Percentiles rank a stretch among this genome's conserved stretches.
Evolutionary conservation across 2,797 vertebrate genomes (phyloP).

Genomic region (Labroides dimidiatus): DNA sequence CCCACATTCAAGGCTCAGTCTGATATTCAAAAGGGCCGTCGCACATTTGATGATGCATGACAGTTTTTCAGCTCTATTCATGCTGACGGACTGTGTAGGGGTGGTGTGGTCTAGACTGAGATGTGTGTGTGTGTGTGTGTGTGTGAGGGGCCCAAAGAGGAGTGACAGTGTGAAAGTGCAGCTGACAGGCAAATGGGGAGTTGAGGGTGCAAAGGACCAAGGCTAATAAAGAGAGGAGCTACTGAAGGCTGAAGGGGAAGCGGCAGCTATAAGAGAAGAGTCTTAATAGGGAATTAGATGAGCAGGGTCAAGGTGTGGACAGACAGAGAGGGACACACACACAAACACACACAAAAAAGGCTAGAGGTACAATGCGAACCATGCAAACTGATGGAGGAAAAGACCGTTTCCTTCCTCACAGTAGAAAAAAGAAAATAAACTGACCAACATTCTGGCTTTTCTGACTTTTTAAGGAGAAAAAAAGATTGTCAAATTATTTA

Average conservation of each 20-base stretch:
- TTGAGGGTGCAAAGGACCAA: slow-evolving; percentile 45
- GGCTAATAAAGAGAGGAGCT: slow-evolving; percentile 43
- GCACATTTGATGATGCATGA: slow-evolving; percentile 76
- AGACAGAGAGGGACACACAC: not conserved
- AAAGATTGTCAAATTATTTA: not conserved
- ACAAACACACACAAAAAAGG: not conserved
- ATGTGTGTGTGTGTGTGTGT: slow-evolving; percentile 39
- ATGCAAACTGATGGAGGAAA: slow-evolving; percentile 16
- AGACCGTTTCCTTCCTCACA: not conserved
- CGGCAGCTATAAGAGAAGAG: slow-evolving; percentile 26
- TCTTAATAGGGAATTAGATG: slow-evolving; percentile 42
- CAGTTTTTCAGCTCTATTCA: slow-evolving; percentile 74
- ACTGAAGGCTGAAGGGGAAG: slow-evolving; percentile 36
- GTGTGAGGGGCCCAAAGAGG: slow-evolving; percentile 49
- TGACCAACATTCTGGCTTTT: not conserved
- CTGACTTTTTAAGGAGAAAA: not conserved
- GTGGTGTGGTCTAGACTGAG: slow-evolving; percentile 63
- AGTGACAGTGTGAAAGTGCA: slow-evolving; percentile 72
- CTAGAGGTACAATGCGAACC: slow-evolving; percentile 6
- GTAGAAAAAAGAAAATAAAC: not conserved
- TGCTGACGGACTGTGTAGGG: slow-evolving; percentile 63
- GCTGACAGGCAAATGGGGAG: slow-evolving; percentile 64
- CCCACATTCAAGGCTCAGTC: slow-evolving; percentile 66
- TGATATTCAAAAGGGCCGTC: slow-evolving; percentile 68
- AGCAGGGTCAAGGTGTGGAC: slow-evolving; percentile 15